Conservation (phyloP, 1,140 invertebrate genomes). For the Neomicropteryx cornuta region DNA sequence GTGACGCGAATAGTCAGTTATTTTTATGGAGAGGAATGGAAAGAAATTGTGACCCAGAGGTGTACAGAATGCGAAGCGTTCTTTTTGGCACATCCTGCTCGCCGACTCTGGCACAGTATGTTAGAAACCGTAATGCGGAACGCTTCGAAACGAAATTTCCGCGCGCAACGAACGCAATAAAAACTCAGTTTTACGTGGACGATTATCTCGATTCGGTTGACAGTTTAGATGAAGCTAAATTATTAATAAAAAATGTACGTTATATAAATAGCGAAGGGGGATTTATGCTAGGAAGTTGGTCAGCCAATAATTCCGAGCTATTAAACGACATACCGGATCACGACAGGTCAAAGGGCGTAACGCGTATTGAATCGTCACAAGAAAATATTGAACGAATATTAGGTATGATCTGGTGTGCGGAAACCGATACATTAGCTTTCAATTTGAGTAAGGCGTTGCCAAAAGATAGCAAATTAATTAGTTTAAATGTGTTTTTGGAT, state of each 20-base stretch:
- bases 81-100: slow-evolving; percentile 11
- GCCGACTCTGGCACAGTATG: slow-evolving; percentile 9
- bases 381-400: background rate
- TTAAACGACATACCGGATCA: background rate
- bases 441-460: background rate
- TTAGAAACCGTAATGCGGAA: slow-evolving; percentile 6
- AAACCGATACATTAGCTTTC: background rate
- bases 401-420: background rate
- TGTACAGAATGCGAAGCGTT: background rate
- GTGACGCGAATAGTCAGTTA: background rate
- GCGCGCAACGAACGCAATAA: background rate
- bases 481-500: too few species aligned
- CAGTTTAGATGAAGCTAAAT: background rate
- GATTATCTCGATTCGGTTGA: slow-evolving; percentile 5
- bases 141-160: background rate
- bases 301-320: background rate
- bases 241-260: slow-evolving; percentile 1
- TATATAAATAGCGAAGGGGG: background rate
- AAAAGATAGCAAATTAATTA: too few species aligned
- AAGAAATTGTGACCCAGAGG: background rate
- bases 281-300: background rate
- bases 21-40: background rate
- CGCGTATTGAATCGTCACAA: background rate
- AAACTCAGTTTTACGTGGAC: slow-evolving; percentile 6
- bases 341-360: background rate